Conservation (phyloP, 2,113 vertebrate genomes). For the Sula dactylatra region DNA sequence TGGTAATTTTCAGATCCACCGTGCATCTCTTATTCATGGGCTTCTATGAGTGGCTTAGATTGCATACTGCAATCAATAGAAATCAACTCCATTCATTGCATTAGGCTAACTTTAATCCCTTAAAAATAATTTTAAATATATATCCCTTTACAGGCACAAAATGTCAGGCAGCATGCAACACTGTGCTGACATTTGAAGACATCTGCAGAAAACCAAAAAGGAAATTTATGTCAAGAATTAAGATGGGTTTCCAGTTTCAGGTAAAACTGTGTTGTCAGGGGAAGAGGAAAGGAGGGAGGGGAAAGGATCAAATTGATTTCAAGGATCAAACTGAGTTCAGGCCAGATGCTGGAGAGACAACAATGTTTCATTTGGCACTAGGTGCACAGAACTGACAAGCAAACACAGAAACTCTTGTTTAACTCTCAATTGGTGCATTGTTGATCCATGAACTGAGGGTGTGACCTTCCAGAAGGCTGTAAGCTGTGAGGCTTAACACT, state of each 20-base stretch:
- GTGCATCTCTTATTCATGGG: background rate
- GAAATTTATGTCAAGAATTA: background rate
- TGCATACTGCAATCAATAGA: background rate
- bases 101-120: background rate
- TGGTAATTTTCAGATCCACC: background rate
- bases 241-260: background rate
- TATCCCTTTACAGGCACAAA: background rate
- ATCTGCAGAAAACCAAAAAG: background rate
- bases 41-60: background rate
- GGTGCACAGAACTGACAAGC: background rate
- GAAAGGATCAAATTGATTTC: background rate
- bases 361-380: slow-evolving; percentile 31
- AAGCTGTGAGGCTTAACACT: background rate
- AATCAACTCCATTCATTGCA: background rate
- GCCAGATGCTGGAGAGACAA: slow-evolving; percentile 21
- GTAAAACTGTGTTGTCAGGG: background rate
- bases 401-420: slow-evolving; percentile 43
- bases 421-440: slow-evolving; percentile 7
- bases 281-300: background rate
- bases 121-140: background rate
- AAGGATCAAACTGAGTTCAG: slow-evolving; percentile 47
- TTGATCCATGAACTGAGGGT: background rate
- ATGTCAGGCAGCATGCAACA: background rate
- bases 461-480: background rate
- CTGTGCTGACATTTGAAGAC: background rate